Conservation (phyloP, 2,888 invertebrate genomes). For the Apotomis turbidana region DNA sequence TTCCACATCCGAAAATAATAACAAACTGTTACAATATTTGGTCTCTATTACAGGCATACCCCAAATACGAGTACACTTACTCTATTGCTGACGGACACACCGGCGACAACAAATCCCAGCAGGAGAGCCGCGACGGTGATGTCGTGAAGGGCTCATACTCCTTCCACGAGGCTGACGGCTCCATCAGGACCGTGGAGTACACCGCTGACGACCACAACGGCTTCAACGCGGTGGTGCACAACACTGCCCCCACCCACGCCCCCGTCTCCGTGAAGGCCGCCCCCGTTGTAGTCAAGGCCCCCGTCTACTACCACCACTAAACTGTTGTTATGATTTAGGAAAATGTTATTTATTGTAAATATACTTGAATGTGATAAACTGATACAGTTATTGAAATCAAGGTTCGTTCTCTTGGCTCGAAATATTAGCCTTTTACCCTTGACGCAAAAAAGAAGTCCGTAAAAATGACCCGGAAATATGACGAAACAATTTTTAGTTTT, state of each 20-base stretch:
- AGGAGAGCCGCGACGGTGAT: constrained; percentile 68
- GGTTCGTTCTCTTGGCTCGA: too few relatives aligned
- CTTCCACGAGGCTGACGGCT: constrained; percentile 70
- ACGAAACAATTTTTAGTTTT: not conserved
- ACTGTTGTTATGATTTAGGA: not conserved
- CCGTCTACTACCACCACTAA: constrained; percentile 36
- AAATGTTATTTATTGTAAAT: constrained; percentile 33
- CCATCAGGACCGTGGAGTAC: constrained; percentile 68
- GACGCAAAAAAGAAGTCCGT: too few relatives aligned
- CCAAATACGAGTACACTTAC: constrained; percentile 64
- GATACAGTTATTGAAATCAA: not conserved
- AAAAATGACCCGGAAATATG: too few relatives aligned
- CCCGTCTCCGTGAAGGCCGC: constrained; percentile 43
- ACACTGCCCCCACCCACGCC: constrained; percentile 49
- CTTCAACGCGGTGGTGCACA: constrained; percentile 54
- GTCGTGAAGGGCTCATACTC: constrained; percentile 68
- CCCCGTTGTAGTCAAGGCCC: constrained; percentile 31
- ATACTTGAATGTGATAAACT: not conserved
- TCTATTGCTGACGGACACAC: constrained; percentile 72
- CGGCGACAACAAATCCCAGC: constrained; percentile 71
- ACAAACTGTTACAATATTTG: not conserved
- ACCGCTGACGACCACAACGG: constrained; percentile 67
- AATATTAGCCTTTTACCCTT: too few relatives aligned
- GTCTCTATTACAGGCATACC: constrained; percentile 46
- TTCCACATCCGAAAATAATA: too few relatives aligned